A percentile compares a stretch with the other conserved stretches of the same genome.
phyloP scores from a whole-genome alignment of 2,797 vertebrate genomes.

The Enteromius mattozi region DNA sequence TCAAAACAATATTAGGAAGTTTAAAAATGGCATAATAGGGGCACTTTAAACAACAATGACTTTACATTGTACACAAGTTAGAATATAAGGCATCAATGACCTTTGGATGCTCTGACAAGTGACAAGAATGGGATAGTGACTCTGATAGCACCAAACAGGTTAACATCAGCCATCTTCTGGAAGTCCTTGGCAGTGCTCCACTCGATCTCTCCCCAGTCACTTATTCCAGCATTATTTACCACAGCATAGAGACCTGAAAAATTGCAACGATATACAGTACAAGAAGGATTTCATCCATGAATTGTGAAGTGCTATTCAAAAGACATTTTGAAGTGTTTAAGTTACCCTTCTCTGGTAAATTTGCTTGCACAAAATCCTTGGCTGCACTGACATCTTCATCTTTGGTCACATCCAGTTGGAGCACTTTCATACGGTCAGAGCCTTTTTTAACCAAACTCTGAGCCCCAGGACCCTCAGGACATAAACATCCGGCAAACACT shows the following conservation, averaged over 20 bases:
- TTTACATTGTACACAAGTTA: background rate
- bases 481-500: constrained; percentile 75
- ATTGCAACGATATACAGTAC: background rate
- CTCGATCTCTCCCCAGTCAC: constrained; percentile 80
- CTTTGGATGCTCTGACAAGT: constrained; percentile 79
- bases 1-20: background rate
- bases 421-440: constrained; percentile 65
- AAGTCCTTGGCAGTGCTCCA: constrained; percentile 79
- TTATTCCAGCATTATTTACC: constrained; percentile 83
- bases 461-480: constrained; percentile 64
- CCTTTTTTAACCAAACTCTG: constrained; percentile 58
- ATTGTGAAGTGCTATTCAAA: background rate
- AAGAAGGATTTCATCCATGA: background rate
- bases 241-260: constrained; percentile 80
- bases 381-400: constrained; percentile 68
- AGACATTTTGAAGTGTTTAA: background rate
- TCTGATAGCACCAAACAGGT: constrained; percentile 80
- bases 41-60: background rate
- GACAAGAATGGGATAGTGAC: constrained; percentile 78
- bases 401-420: constrained; percentile 71
- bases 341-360: constrained; percentile 73
- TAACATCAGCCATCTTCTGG: constrained; percentile 73
- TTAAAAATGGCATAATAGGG: background rate
- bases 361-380: constrained; percentile 60
- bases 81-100: constrained; percentile 59